phyloP scores from a whole-genome alignment of 2,888 invertebrate species.

The Acrobasis suavella region DNA sequence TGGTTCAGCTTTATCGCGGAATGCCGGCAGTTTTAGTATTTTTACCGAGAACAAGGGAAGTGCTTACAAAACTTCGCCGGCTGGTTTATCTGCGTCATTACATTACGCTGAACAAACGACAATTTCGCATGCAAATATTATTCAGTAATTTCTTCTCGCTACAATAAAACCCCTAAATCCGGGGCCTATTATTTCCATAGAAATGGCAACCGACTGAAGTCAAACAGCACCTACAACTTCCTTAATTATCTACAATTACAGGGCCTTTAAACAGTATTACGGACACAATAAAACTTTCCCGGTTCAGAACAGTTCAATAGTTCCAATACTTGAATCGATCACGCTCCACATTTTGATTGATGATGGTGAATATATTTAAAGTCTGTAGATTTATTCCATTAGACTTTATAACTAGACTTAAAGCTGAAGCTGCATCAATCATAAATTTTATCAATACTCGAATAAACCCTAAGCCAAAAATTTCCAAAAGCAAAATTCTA shows the following conservation, averaged over 20 bases:
- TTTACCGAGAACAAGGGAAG: slow-evolving; percentile 11
- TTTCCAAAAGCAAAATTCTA: neutral
- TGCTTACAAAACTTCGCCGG: slow-evolving; percentile 22
- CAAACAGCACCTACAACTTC: neutral
- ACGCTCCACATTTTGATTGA: slow-evolving; percentile 10
- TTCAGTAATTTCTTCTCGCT: slow-evolving; percentile 31
- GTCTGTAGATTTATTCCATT: neutral
- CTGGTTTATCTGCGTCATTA: slow-evolving; percentile 46
- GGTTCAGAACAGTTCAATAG: neutral
- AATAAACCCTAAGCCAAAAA: neutral
- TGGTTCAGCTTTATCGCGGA: slow-evolving; percentile 4
- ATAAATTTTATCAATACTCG: neutral
- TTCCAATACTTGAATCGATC: slow-evolving; percentile 1
- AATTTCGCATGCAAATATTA: slow-evolving; percentile 48
- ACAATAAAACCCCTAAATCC: slow-evolving; percentile 12
- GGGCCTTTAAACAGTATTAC: slow-evolving; percentile 14
- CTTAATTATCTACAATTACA: slow-evolving; percentile 12
- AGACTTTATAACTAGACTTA: neutral
- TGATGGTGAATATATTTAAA: slow-evolving; percentile 6
- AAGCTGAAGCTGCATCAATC: neutral
- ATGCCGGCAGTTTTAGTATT: slow-evolving; percentile 5
- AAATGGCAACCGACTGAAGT: slow-evolving; percentile 20
- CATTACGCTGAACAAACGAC: slow-evolving; percentile 41
- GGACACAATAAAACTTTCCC: neutral
- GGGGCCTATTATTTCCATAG: slow-evolving; percentile 3